phyloP scores from a whole-genome alignment of 2,888 invertebrate genomes.

The Zaprionus bogoriensis region DNA sequence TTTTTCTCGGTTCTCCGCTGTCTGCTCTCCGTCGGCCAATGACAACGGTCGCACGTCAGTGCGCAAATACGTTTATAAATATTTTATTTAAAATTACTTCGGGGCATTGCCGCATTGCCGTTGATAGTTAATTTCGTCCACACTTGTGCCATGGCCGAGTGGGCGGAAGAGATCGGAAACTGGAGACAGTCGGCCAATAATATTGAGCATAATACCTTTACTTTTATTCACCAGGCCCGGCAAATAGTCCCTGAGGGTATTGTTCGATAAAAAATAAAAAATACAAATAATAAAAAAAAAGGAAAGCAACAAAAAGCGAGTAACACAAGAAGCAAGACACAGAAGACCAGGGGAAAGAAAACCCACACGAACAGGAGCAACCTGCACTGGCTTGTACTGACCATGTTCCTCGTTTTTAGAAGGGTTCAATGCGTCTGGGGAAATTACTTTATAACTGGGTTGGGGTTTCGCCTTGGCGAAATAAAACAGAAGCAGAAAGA shows the following conservation, averaged over 20 bases:
- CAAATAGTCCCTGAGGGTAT: constrained; percentile 70
- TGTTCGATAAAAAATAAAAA: constrained; percentile 70
- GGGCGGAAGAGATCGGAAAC: not conserved
- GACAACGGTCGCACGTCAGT: constrained; percentile 67
- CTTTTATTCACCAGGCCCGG: constrained; percentile 65
- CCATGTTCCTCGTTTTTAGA: constrained; percentile 56
- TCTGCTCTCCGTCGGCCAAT: constrained; percentile 35
- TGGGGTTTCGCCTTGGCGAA: constrained; percentile 18
- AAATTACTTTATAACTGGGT: constrained; percentile 67
- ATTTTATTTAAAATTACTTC: constrained; percentile 79
- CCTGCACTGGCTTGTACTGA: constrained; percentile 44
- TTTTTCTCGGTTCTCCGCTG: not conserved
- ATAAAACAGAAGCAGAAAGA: constrained; percentile 7
- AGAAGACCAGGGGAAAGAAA: constrained; percentile 16
- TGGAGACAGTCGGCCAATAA: constrained; percentile 58
- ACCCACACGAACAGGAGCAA: constrained; percentile 13
- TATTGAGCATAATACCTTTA: constrained; percentile 79
- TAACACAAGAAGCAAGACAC: constrained; percentile 15
- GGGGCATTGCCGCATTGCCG: constrained; percentile 63
- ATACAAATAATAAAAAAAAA: too few relatives aligned
- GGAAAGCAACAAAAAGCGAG: constrained; percentile 15
- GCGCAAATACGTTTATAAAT: constrained; percentile 78
- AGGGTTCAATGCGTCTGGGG: constrained; percentile 74
- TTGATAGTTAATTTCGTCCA: constrained; percentile 76
- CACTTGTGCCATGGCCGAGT: constrained; percentile 28